These are phyloP conservation scores for Brienomyrus longianalis DNA, from an alignment of 2,113 vertebrate genomes.

Conservation along the genomic window DNA sequence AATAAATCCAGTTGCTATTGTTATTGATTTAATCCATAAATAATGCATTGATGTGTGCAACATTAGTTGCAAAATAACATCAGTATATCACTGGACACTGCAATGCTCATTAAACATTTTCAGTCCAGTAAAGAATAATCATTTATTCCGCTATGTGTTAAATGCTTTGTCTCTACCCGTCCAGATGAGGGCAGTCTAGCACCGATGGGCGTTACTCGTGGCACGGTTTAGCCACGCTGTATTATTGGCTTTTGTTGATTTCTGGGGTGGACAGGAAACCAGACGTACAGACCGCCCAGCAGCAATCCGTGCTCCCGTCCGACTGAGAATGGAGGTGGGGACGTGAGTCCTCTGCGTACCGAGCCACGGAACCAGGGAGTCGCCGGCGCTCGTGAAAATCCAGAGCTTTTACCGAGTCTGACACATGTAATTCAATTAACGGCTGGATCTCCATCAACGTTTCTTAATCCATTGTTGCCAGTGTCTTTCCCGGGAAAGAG, in stretches of 20 bases:
- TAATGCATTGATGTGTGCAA: not conserved
- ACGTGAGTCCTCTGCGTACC: slow-evolving; percentile 8
- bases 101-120: not conserved
- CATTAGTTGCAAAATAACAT: not conserved
- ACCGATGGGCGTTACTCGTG: not conserved
- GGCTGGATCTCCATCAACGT: not conserved
- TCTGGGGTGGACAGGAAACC: slow-evolving; percentile 25
- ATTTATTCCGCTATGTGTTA: not conserved
- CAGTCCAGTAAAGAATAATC: not conserved
- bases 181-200: slow-evolving; percentile 4
- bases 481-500: not conserved
- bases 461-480: not conserved
- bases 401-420: not conserved
- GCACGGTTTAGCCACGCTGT: not conserved
- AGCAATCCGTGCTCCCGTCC: not conserved
- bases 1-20: not conserved
- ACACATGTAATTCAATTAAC: not conserved
- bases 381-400: not conserved
- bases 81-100: not conserved
- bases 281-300: slow-evolving; percentile 15
- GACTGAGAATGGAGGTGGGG: slow-evolving; percentile 6
- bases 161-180: not conserved
- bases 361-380: not conserved
- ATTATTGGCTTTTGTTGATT: slow-evolving; percentile 13
- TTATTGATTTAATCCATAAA: not conserved